Evolutionary conservation across 2,888 invertebrate genomes (phyloP), one percentile per base, ranked within the genome.

Genomic region (Cotesia congregata): DNA sequence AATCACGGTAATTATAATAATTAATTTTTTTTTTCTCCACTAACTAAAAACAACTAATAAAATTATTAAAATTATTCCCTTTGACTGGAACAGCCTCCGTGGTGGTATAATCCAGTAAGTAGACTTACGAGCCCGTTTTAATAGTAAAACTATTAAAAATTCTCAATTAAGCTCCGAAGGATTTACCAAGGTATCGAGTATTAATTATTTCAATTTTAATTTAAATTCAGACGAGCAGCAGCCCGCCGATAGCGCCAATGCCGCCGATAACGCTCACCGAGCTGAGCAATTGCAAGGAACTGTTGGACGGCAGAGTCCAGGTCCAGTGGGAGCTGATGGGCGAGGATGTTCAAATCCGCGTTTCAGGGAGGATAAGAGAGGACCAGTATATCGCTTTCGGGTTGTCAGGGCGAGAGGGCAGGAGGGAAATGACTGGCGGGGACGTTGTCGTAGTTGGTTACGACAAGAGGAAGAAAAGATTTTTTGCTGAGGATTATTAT

Each of bases 21-120:
- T 30, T 30, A 30, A 12, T 9, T n/a, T 59, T 59, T 5, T 12
- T 59, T 59, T 59, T 4, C 0, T 59, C 3, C 0, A 59, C 60
- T 5, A 59, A 59, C 5, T 12, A 59, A 59, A 9, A n/a, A 9
- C 0, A 6, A 20, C 6, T 5, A 41, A 41, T 39, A 68, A 41
- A 68, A 9, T 17, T 17, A 17, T 17, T 17, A 59, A 59, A 38
- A 68, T 77, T 69, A 64, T 30, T 75, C 70, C 73, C 72, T 74
- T n/a, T 64, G 67, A 69, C 73, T 75, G 86, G 85, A 84, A 85
- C 90, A 96, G 96, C 96, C 96, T 89, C 93, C 95, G 87, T 96
- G 96, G 96, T 96, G 96, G 96, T 96, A 96, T 91, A 95, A 95
- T 90, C 96, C 96, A 90, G 96, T 96, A 92, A 96, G 96, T 95